phyloP scores from a whole-genome alignment of 2,797 vertebrate genomes.

The Sorex maritimensis region DNA sequence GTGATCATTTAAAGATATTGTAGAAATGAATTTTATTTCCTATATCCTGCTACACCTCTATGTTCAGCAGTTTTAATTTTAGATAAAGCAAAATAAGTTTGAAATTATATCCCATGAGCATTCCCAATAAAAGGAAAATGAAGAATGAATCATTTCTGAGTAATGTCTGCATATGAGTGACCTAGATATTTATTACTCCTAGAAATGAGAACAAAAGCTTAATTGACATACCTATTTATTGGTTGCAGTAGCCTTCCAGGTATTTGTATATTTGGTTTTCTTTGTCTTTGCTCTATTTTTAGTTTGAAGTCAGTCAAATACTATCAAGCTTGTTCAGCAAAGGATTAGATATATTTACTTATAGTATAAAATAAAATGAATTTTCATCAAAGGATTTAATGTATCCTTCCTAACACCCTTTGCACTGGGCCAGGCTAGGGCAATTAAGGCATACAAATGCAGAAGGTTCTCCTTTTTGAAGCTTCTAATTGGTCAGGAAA shows the following conservation, averaged over 20 bases:
- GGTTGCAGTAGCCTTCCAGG: not conserved
- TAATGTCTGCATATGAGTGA: constrained; percentile 7
- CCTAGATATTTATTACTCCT: constrained; percentile 25
- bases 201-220: constrained; percentile 27
- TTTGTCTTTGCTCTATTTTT: constrained; percentile 50
- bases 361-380: not conserved
- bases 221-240: not conserved
- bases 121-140: constrained; percentile 67
- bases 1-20: constrained; percentile 53
- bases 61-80: constrained; percentile 67
- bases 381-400: constrained; percentile 46
- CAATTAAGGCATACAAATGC: not conserved
- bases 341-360: constrained; percentile 53
- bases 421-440: not conserved
- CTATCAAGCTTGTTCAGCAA: not conserved
- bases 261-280: constrained; percentile 42
- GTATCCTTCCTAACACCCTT: not conserved
- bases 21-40: constrained; percentile 54
- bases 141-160: constrained; percentile 71
- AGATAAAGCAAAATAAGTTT: constrained; percentile 67
- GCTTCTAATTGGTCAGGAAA: not conserved
- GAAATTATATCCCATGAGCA: constrained; percentile 51
- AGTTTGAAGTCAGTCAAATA: constrained; percentile 37
- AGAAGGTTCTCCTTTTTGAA: constrained; percentile 40
- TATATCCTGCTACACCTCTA: not conserved